Base-by-base conservation (phyloP, 2,888 invertebrate genomes). In the Andrena trimmerana region DNA sequence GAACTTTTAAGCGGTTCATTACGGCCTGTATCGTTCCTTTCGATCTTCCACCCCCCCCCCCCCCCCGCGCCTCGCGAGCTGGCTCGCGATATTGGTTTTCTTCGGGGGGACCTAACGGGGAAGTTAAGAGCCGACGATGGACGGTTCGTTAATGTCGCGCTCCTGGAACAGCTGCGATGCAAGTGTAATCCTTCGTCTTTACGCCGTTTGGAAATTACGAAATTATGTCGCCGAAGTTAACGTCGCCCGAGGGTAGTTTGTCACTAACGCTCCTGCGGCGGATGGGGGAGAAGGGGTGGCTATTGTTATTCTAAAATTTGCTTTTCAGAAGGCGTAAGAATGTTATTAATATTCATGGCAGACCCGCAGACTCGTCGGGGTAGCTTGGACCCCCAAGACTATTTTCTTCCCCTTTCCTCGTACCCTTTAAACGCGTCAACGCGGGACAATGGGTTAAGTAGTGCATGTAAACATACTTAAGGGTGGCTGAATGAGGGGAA, bases 381-480 rank as follows among this genome's bases (percentile, higher is more conserved):
- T 50, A 2, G 31, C 57, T 29, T 29, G 20, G 13, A 10, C 20
- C 57, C 16, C 36, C 31, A n/a, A 10, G 42, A 48, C 65, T 59
- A 33, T 60, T 31, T 68, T 65, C 31, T 24, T 48, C 36, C 33
- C 69, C 69, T 24, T 42, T 57, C 27, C 4, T 48, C 5, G 52
- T 52, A 27, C 54, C 71, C 65, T 57, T 70, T 71, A 10, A 60
- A 65, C 69, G 33, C 68, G 33, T 73, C 73, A 50, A 27, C 52
- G 54, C 24, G 33, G 48, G 62, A 82, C 82, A 78, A 84, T 85
- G 74, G 74, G 74, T 72, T 81, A 81, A 80, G 74, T 78, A 74
- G 78, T 57, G 79, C 85, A 29, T 79, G 81, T 78, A 81, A 84
- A 84, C 73, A 72, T 79, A 73, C 81, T 77, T 80, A 78, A 70